Conservation (phyloP, 37 sponge, comb jelly and placozoan species). For the Ephydatia muelleri region DNA sequence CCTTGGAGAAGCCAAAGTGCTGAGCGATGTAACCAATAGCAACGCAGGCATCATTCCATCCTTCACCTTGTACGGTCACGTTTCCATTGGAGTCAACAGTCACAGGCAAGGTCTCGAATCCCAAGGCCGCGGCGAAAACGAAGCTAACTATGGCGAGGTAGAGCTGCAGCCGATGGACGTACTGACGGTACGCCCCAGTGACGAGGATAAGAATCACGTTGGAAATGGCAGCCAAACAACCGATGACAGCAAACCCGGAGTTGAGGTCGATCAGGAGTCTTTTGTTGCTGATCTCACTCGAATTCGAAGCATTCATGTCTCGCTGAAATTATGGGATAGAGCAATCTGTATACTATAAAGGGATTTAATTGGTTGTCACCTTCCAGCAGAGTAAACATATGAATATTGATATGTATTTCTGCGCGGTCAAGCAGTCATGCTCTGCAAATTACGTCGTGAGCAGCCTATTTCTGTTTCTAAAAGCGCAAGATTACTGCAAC, state of each 20-base stretch:
- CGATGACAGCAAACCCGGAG: not conserved
- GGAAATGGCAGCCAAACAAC: not conserved
- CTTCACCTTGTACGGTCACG: not conserved
- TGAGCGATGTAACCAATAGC: not conserved
- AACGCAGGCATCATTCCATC: not conserved
- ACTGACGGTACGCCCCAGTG: not conserved
- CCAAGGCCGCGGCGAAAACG: not conserved
- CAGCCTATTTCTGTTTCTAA: too few relatives aligned
- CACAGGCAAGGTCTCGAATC: not conserved
- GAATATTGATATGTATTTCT: too few relatives aligned
- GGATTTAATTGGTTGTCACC: too few relatives aligned
- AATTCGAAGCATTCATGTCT: too few relatives aligned
- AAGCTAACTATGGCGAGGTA: not conserved
- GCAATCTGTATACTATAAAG: too few relatives aligned
- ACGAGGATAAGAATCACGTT: not conserved
- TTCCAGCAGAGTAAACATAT: too few relatives aligned
- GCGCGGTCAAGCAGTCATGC: too few relatives aligned
- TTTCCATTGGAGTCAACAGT: not conserved
- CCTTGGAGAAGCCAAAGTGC: not conserved
- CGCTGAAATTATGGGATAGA: too few relatives aligned
- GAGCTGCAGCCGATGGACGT: not conserved
- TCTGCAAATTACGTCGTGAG: too few relatives aligned
- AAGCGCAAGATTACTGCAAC: too few relatives aligned
- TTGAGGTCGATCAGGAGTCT: not conserved
- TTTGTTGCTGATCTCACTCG: too few relatives aligned